A percentile compares a stretch with the other conserved stretches of the same genome.
Conservation (phyloP, 1,140 invertebrate genomes). For the Augochlora pura region DNA sequence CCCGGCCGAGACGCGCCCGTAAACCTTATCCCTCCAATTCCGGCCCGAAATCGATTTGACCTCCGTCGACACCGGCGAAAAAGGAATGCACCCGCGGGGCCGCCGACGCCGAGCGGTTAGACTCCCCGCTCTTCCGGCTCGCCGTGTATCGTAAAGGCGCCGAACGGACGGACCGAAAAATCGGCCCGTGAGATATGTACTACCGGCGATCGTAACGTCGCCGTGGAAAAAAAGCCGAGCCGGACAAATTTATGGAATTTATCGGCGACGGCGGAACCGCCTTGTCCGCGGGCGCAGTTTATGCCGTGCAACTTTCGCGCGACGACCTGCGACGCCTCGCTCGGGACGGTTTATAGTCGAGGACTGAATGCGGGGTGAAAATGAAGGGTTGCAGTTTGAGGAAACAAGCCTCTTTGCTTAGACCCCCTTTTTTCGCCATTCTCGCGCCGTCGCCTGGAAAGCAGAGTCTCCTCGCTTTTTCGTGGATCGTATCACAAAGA, state of each 20-base stretch:
- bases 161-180: slow-evolving; percentile 14
- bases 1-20: slow-evolving; percentile 34
- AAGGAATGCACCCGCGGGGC: slow-evolving; percentile 4
- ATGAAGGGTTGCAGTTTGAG: not conserved
- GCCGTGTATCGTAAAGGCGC: slow-evolving; percentile 11
- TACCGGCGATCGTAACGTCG: not conserved
- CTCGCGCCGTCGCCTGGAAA: too few species aligned
- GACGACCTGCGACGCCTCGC: too few species aligned
- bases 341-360: too few species aligned
- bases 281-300: too few species aligned
- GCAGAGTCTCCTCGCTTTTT: not conserved
- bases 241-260: slow-evolving; percentile 25
- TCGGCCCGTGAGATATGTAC: slow-evolving; percentile 18
- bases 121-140: not conserved
- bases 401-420: slow-evolving; percentile 4
- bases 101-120: too few species aligned
- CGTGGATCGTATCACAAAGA: not conserved
- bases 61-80: slow-evolving; percentile 50
- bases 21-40: slow-evolving; percentile 73
- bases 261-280: not conserved
- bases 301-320: not conserved
- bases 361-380: not conserved
- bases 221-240: not conserved
- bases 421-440: not conserved
- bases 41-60: slow-evolving; percentile 72